Evolutionary conservation across 2,888 invertebrate species (phyloP).

Genomic region (Cetonia aurata): DNA sequence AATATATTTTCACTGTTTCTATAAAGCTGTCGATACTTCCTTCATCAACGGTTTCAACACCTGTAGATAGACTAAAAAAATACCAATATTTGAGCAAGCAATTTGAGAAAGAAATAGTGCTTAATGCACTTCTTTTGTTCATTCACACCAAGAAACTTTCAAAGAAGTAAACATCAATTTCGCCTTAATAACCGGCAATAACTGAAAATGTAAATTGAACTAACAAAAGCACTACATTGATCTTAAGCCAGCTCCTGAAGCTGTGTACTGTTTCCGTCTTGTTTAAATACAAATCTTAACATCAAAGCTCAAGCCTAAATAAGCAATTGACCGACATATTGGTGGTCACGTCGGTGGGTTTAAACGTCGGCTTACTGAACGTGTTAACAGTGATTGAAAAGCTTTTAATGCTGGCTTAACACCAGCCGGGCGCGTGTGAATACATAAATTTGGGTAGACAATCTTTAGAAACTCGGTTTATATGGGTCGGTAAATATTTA

Average conservation of each 20-base stretch:
- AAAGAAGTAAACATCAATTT: constrained; percentile 5
- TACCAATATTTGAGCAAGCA: constrained; percentile 5
- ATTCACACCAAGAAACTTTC: constrained; percentile 6
- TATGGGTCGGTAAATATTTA: no score
- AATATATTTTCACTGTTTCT: no score
- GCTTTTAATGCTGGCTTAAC: constrained; percentile 1
- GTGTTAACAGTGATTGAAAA: constrained; percentile 4
- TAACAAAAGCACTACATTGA: not conserved
- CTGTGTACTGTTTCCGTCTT: constrained; percentile 7
- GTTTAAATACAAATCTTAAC: not conserved
- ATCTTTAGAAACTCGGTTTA: no score
- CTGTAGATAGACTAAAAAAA: not conserved
- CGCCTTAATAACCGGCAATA: constrained; percentile 3
- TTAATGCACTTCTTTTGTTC: constrained; percentile 25
- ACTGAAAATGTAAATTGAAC: constrained; percentile 24
- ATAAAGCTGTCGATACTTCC: no score
- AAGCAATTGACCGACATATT: not conserved
- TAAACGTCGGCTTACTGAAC: constrained; percentile 1
- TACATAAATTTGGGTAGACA: no score
- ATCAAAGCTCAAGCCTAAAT: not conserved
- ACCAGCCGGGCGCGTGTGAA: no score
- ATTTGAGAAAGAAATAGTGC: not conserved
- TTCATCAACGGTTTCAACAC: no score
- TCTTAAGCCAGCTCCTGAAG: not conserved
- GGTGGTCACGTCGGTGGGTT: not conserved